phyloP scores from a whole-genome alignment of 1,140 invertebrate genomes.

The Homalodisca vitripennis region DNA sequence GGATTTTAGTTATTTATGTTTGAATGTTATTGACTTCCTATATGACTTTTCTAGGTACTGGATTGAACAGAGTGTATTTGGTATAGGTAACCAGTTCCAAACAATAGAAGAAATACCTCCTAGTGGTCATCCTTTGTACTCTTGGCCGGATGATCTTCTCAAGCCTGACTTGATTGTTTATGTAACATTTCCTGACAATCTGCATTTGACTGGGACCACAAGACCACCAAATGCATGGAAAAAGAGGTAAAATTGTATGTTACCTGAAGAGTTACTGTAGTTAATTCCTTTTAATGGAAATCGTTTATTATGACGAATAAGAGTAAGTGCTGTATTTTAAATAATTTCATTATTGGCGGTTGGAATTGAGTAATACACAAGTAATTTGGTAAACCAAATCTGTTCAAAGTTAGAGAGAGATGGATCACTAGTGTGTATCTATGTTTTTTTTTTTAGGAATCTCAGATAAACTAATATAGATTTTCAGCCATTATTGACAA shows the following conservation, averaged over 20 bases:
- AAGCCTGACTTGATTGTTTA: constrained; percentile 12
- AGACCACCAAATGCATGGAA: constrained; percentile 3
- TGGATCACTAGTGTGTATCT: too few species aligned
- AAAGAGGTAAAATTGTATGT: neutral
- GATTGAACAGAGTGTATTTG: constrained; percentile 14
- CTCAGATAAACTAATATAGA: too few species aligned
- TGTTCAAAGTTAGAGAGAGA: too few species aligned
- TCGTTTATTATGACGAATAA: too few species aligned
- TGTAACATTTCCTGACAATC: constrained; percentile 11
- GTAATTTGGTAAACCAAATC: too few species aligned
- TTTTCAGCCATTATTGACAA: too few species aligned
- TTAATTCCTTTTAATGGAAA: neutral
- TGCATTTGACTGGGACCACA: neutral
- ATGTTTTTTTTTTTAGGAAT: too few species aligned
- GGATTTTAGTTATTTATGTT: too few species aligned
- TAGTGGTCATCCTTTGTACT: neutral
- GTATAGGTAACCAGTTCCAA: neutral
- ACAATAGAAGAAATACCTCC: constrained; percentile 2
- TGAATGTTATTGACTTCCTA: too few species aligned
- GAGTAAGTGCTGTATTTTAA: too few species aligned
- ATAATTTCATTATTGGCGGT: too few species aligned
- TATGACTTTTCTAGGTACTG: constrained; percentile 17
- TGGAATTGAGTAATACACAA: too few species aligned
- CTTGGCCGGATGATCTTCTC: constrained; percentile 10
- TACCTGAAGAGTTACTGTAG: neutral